Evolutionary conservation across 2,888 invertebrate genomes (phyloP).

Genomic region (Lasius fuliginosus): DNA sequence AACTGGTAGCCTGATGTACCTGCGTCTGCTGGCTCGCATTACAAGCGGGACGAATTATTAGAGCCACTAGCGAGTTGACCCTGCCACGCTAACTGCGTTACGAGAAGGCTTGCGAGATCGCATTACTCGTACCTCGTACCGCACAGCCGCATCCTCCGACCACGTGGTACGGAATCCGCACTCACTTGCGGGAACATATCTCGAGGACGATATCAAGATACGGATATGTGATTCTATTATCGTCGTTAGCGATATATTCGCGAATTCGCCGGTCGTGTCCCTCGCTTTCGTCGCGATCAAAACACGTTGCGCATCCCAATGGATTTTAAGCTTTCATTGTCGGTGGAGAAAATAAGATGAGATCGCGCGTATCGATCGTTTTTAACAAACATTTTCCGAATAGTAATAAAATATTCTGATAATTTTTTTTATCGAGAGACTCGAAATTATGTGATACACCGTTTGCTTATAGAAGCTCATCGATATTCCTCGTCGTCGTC

Average conservation of each 20-base stretch:
- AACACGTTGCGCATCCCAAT: not conserved
- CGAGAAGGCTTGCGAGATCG: constrained; percentile 60
- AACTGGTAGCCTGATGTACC: constrained; percentile 43
- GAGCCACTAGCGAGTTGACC: constrained; percentile 56
- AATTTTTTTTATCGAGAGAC: not conserved
- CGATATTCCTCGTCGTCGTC: constrained; percentile 35
- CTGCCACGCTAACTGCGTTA: constrained; percentile 65
- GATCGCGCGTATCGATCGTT: not conserved
- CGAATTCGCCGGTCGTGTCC: constrained; percentile 50
- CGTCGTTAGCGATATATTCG: constrained; percentile 64
- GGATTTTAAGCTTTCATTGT: not conserved
- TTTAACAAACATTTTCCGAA: not conserved
- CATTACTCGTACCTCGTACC: constrained; percentile 67
- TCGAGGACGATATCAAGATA: constrained; percentile 54
- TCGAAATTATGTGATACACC: not conserved
- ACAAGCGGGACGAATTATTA: constrained; percentile 65
- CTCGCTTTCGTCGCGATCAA: constrained; percentile 35
- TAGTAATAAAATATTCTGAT: not conserved
- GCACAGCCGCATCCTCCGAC: not conserved
- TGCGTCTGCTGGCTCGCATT: constrained; percentile 63
- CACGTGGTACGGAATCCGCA: constrained; percentile 28
- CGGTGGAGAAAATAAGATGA: not conserved
- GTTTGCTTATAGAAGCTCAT: not conserved
- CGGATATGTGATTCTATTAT: constrained; percentile 76
- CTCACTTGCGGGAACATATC: constrained; percentile 18